Conservation (phyloP, 2,888 invertebrate species). For the Hydriomena furcata region DNA sequence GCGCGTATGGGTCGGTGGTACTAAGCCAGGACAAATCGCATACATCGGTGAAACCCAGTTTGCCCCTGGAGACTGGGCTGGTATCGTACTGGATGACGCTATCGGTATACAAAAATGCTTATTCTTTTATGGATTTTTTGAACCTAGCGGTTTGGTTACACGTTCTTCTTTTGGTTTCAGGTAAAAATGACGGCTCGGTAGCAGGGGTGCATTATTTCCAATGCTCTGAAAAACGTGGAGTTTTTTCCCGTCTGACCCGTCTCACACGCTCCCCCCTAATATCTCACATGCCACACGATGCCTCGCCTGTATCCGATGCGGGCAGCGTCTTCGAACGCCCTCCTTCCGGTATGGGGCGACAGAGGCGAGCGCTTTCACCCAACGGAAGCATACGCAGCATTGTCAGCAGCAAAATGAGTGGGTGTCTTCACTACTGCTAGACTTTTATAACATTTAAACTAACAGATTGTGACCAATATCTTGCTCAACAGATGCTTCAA, state of each 20-base stretch:
- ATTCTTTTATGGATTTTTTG: background rate
- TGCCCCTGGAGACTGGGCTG: slow-evolving; percentile 99
- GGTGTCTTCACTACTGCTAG: slow-evolving; percentile 35
- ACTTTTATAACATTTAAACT: background rate
- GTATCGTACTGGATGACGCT: slow-evolving; percentile 97
- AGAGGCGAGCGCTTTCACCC: slow-evolving; percentile 71
- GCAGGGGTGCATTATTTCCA: slow-evolving; percentile 96
- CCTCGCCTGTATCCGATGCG: slow-evolving; percentile 73
- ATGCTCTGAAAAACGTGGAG: slow-evolving; percentile 95
- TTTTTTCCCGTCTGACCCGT: slow-evolving; percentile 95
- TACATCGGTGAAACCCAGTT: slow-evolving; percentile 98
- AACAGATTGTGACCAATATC: background rate
- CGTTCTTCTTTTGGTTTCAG: slow-evolving; percentile 71
- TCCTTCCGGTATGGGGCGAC: slow-evolving; percentile 71
- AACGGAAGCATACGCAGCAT: slow-evolving; percentile 79
- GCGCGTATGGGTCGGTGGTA: slow-evolving; percentile 96
- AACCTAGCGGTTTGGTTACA: background rate
- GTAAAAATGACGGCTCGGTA: slow-evolving; percentile 98
- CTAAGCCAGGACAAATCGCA: slow-evolving; percentile 95
- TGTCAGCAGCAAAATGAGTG: slow-evolving; percentile 82
- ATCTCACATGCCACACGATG: slow-evolving; percentile 77
- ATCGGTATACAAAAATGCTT: slow-evolving; percentile 86
- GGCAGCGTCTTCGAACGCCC: slow-evolving; percentile 77
- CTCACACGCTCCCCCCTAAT: slow-evolving; percentile 89
- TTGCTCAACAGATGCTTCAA: slow-evolving; percentile 66